A percentile compares a stretch with the other conserved stretches of the same genome.
phyloP scores from a whole-genome alignment of 2,113 vertebrate species.

The Pangasianodon hypophthalmus region DNA sequence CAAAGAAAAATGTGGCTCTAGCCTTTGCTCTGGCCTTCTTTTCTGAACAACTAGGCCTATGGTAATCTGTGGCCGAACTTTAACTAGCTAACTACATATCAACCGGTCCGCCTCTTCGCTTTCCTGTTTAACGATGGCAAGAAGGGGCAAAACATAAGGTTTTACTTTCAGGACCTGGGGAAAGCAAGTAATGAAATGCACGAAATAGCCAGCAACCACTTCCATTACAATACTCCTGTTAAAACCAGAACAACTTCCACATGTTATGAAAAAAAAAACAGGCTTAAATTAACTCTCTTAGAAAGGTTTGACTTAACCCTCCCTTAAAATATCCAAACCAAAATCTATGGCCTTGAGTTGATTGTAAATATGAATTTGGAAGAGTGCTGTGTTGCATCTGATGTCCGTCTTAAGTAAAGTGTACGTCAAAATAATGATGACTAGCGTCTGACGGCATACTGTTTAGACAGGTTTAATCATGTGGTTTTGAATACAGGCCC shows the following conservation, averaged over 20 bases:
- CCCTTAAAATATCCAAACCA: neutral
- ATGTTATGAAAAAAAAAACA: conserved; percentile 11
- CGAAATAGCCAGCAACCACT: conserved; percentile 41
- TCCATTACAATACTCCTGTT: conserved; percentile 34
- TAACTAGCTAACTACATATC: conserved; percentile 6
- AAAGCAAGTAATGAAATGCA: conserved; percentile 30
- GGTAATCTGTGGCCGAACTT: neutral
- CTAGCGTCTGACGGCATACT: neutral
- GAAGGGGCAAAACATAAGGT: conserved; percentile 29
- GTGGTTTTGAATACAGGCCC: neutral
- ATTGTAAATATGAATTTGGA: conserved; percentile 3
- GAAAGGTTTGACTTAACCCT: neutral
- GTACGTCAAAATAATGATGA: neutral
- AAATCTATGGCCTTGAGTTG: neutral
- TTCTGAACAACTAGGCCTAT: neutral
- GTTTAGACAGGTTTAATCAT: neutral
- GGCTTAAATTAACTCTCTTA: neutral
- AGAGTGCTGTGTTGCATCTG: neutral
- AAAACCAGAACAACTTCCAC: conserved; percentile 37
- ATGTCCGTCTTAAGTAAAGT: neutral
- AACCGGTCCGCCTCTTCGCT: neutral
- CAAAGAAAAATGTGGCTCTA: neutral
- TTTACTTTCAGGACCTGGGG: conserved; percentile 18
- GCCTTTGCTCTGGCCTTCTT: neutral
- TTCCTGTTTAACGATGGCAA: conserved; percentile 19